Evolutionary conservation across 2,797 vertebrate genomes (phyloP), one percentile per base, ranked within the genome.

Genomic region (Mus minutoides): DNA sequence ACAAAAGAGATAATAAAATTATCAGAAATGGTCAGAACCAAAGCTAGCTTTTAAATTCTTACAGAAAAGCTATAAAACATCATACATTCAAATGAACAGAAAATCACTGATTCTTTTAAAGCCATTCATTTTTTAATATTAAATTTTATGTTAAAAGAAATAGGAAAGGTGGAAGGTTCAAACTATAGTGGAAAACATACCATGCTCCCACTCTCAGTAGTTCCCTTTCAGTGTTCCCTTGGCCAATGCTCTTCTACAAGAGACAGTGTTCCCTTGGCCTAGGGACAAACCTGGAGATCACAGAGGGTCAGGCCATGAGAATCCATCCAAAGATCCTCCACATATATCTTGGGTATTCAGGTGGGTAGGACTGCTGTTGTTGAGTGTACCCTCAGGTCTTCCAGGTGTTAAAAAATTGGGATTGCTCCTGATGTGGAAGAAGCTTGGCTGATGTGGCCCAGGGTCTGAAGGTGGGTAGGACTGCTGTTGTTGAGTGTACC

Each of bases 1-100:
- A 82, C 29, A 69, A 94, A 67, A 24, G 93, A 60, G 67, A 96
- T 80, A 71, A 85, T 49, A 43, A 92, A 93, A 69, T 31, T 24
- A 69, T 71, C 49, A 80, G 34, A 80, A 92, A 82, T 73, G 2
- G 14, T 46, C 71, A 60, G 37, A 88, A 87, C 14, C 16, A 73
- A 37, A 88, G 11, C 5, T 73, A 71, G 37, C 21, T 83, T 88
- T 92, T 83, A 89, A 85, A 82, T 96, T 93, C 10, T 43, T 13
- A 67, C 49, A 62, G 75, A 89, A 93, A 93, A 91, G 24, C 13
- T 21, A 58, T 16, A 34, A 84, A 43, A 75, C 37, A 82, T 43
- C 37, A 82, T 43, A 69, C 21, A 84, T 84, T 84, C 22, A 88
- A 91, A 86, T 40, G 4, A 79, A 64, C 19, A 89, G 75, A 79